Evolutionary conservation across 2,113 vertebrate species (phyloP).

Genomic region (human (Homo sapiens)): GRCh38 chr1:211720001-211720500

Average conservation of each 20-base stretch:
- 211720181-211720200: not conserved
- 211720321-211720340: not conserved
- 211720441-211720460: not conserved
- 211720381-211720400: not conserved
- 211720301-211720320: not conserved
- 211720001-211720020: not conserved
- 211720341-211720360: not conserved
- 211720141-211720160: not conserved
- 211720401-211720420: not conserved
- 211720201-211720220: not conserved
- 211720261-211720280: not conserved
- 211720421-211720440: not conserved
- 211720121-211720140: not conserved
- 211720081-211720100: not conserved
- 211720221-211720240: not conserved
- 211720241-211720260: not conserved
- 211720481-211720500: no score
- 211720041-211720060: not conserved
- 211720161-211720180: not conserved
- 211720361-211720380: not conserved
- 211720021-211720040: not conserved
- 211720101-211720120: not conserved
- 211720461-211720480: not conserved
- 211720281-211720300: not conserved
- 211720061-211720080: not conserved